Evolutionary conservation across 2,888 invertebrate species (phyloP).

Genomic region (Tortrix viridana): DNA sequence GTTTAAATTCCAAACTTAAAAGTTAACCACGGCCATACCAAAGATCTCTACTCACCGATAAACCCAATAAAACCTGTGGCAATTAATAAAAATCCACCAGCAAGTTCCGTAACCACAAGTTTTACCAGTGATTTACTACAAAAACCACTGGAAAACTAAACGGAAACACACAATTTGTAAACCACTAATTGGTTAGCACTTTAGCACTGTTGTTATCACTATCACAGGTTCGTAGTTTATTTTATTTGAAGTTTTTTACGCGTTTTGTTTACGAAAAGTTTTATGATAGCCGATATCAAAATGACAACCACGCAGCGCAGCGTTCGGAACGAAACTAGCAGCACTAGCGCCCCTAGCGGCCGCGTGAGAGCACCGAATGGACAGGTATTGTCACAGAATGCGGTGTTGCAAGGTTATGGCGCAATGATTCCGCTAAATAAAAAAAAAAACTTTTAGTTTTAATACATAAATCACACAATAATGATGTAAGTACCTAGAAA

Average conservation of each 20-base stretch:
- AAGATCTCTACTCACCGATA: slow-evolving; percentile 69
- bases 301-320: slow-evolving; percentile 44
- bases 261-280: slow-evolving; percentile 67
- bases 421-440: background rate
- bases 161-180: slow-evolving; percentile 44
- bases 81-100: slow-evolving; percentile 57
- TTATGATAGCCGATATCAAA: slow-evolving; percentile 52
- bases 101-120: slow-evolving; percentile 70
- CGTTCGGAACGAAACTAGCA: slow-evolving; percentile 65
- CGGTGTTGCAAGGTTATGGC: slow-evolving; percentile 18
- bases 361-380: slow-evolving; percentile 43
- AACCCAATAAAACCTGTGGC: slow-evolving; percentile 61
- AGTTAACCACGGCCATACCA: slow-evolving; percentile 52
- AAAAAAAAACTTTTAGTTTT: background rate
- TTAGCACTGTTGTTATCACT: slow-evolving; percentile 61
- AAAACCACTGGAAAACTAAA: slow-evolving; percentile 70
- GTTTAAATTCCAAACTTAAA: background rate
- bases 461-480: background rate
- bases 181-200: slow-evolving; percentile 58
- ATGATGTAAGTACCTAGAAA: background rate
- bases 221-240: slow-evolving; percentile 53
- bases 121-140: slow-evolving; percentile 69
- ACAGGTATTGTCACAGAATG: slow-evolving; percentile 41
- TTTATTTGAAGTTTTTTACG: slow-evolving; percentile 54
- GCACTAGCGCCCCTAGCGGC: slow-evolving; percentile 45